Evolutionary conservation across 2,113 vertebrate species (phyloP), one percentile per base, ranked within the genome.

Genomic region (Lucifuga dentata): DNA sequence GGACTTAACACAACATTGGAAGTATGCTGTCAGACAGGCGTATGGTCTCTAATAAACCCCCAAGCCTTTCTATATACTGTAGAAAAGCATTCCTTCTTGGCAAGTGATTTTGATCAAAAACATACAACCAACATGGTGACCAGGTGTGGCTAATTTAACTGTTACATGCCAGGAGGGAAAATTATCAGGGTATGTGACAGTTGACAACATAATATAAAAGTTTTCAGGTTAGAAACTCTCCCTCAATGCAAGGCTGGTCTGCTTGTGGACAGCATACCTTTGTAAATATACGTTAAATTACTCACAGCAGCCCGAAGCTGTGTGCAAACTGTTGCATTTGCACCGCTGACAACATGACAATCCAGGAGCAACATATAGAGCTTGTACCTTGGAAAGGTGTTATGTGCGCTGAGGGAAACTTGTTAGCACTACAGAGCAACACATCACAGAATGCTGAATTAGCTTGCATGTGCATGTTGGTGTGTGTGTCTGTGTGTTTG

Each of bases 21-120:
- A 73, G 78, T 48, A 68, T 76, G 85, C 76, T 86, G 88, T 86
- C 86, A 84, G 83, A 86, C 68, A 62, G 69, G 53, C 73, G 72
- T 84, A 85, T 78, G 85, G 80, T 83, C 80, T 72, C 79, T 82
- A 81, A 88, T 89, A 89, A 82, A 86, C 71, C 84, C 73, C 23
- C 10, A 6, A 83, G 84, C 83, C 73, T 63, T 78, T 84, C 66
- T 55, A 60, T 61, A 16, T 52, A 83, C 68, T 68, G 75, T 70
- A 69, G 76, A 81, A 85, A 85, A 65, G 75, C 81, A 76, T 81
- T 90, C 74, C 72, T 81, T 68, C 60, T 76, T 62, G 60, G 81
- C 85, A 69, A 81, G 73, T 46, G 66, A 76, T 74, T 84, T 88
- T 85, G 73, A 85, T 86, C 82, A 86, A 87, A 83, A 84, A 84